Evolutionary conservation across 2,113 vertebrate genomes (phyloP).

Genomic region (Corapipo altera): DNA sequence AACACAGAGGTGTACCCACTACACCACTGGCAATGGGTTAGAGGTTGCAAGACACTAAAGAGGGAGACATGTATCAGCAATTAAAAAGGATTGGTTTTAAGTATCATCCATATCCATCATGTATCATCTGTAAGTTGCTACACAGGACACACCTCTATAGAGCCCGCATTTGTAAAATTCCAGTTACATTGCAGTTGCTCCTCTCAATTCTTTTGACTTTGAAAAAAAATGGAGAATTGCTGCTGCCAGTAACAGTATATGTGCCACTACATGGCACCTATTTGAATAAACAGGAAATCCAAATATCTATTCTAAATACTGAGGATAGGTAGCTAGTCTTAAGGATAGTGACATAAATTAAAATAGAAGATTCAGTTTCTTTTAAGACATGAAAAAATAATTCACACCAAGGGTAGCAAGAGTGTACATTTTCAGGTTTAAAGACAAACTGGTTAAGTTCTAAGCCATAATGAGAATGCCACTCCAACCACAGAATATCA

Average conservation of each 20-base stretch:
- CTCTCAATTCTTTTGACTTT: not conserved
- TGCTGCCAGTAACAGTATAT: not conserved
- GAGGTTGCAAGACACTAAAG: not conserved
- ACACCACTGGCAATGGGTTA: not conserved
- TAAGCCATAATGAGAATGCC: not conserved
- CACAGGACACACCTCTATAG: not conserved
- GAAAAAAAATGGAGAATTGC: not conserved
- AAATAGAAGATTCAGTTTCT: not conserved
- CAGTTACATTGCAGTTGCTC: not conserved
- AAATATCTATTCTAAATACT: not conserved
- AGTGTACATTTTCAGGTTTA: not conserved
- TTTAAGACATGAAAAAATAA: not conserved
- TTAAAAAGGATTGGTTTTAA: not conserved
- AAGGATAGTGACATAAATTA: not conserved
- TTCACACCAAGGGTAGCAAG: not conserved
- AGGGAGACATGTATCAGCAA: not conserved
- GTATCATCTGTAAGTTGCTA: not conserved
- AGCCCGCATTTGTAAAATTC: not conserved
- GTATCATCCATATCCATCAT: not conserved
- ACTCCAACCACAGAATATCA: not conserved
- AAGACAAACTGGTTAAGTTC: slow-evolving; percentile 1
- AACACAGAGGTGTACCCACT: not conserved
- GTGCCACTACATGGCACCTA: not conserved
- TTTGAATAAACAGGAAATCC: not conserved
- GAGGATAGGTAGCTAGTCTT: not conserved